phyloP scores from a whole-genome alignment of 2,113 vertebrate genomes.

The Pomatorhinus ruficollis region DNA sequence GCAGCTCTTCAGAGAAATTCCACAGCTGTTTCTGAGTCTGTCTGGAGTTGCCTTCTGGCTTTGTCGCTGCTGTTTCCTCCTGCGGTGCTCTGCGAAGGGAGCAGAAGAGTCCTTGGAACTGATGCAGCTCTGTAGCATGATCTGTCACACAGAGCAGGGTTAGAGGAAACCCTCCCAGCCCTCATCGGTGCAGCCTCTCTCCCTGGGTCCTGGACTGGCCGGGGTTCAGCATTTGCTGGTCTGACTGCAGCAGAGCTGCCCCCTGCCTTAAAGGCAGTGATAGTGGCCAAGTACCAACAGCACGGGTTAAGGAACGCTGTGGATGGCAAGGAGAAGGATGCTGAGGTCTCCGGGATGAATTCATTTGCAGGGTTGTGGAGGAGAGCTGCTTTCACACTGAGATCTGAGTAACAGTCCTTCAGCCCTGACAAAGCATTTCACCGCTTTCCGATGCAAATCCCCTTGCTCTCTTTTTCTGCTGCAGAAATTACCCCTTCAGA shows the following conservation, averaged over 20 bases:
- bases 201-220: background rate
- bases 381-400: background rate
- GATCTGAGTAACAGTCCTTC: background rate
- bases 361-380: background rate
- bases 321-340: background rate
- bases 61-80: background rate
- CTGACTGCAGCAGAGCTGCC: background rate
- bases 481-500: background rate
- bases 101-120: background rate
- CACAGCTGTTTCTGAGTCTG: background rate
- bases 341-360: background rate
- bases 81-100: background rate
- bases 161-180: background rate
- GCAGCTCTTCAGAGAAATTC: constrained; percentile 20
- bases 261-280: background rate
- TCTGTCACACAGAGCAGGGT: background rate
- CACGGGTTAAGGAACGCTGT: background rate
- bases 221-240: background rate
- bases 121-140: background rate
- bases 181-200: background rate
- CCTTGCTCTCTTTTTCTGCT: background rate
- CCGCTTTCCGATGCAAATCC: background rate
- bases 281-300: background rate
- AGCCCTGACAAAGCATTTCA: background rate
- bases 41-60: background rate